Conservation (phyloP, 1,140 invertebrate genomes). For the Phortica variegata region DNA sequence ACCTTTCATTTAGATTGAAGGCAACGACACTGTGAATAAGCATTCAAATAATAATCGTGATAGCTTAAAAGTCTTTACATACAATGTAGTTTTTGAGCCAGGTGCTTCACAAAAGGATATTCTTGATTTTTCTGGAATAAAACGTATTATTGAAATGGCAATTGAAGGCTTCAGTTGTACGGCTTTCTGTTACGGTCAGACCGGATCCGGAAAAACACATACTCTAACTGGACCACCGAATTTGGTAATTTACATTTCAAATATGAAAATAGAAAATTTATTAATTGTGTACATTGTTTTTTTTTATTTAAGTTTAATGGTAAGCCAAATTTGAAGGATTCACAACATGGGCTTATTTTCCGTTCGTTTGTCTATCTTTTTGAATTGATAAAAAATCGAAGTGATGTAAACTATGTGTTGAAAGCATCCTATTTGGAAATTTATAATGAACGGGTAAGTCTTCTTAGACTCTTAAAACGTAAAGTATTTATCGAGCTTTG, state of each 20-base stretch:
- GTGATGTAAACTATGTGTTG: slow-evolving; percentile 79
- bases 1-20: slow-evolving; percentile 53
- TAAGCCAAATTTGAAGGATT: slow-evolving; percentile 51
- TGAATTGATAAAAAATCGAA: slow-evolving; percentile 73
- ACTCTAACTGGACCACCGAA: slow-evolving; percentile 90
- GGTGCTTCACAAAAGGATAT: slow-evolving; percentile 80
- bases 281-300: slow-evolving; percentile 2
- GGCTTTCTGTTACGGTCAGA: slow-evolving; percentile 95
- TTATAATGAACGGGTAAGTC: slow-evolving; percentile 88
- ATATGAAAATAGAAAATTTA: neutral
- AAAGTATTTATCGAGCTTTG: too few species aligned
- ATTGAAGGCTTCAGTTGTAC: slow-evolving; percentile 92
- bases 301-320: slow-evolving; percentile 34
- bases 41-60: slow-evolving; percentile 54
- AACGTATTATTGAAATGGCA: slow-evolving; percentile 86
- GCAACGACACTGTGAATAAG: slow-evolving; percentile 49
- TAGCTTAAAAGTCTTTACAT: slow-evolving; percentile 78
- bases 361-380: slow-evolving; percentile 90
- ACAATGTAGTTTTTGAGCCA: slow-evolving; percentile 87
- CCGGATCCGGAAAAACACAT: slow-evolving; percentile 94
- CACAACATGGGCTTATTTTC: slow-evolving; percentile 82
- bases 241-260: slow-evolving; percentile 64
- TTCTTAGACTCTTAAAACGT: too few species aligned
- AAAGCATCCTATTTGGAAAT: slow-evolving; percentile 94
- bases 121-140: slow-evolving; percentile 79